These are phyloP conservation scores for Engystomops pustulosus DNA, from an alignment of 2,113 vertebrate genomes.

Conservation along the genomic window DNA sequence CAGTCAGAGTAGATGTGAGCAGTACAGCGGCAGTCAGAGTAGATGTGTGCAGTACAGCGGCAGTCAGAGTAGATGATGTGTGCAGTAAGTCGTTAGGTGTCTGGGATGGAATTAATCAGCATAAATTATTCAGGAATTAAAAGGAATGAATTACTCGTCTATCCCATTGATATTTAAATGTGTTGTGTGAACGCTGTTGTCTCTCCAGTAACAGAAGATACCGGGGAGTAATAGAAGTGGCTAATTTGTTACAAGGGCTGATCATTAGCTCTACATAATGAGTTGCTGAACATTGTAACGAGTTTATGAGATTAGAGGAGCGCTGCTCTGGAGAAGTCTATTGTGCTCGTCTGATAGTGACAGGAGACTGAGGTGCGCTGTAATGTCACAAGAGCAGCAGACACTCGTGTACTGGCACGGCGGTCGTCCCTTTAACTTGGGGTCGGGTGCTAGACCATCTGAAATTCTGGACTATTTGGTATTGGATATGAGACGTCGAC, in stretches of 20 bases:
- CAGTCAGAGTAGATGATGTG: background rate
- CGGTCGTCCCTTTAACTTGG: no score
- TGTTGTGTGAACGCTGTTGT: background rate
- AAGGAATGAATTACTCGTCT: background rate
- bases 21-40: no score
- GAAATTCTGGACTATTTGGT: no score
- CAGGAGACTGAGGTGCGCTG: background rate
- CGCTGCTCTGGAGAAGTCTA: slow-evolving; percentile 5
- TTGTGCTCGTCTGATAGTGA: background rate
- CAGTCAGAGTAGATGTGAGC: background rate
- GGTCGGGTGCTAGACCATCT: no score
- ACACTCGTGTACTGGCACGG: no score
- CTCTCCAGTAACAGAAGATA: background rate
- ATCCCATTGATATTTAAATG: background rate
- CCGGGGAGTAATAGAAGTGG: background rate
- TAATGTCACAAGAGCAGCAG: no score
- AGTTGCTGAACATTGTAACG: background rate
- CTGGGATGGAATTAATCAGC: background rate
- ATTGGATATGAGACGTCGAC: no score
- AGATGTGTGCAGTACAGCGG: no score
- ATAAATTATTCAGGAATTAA: background rate
- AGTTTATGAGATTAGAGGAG: background rate
- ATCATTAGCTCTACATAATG: background rate
- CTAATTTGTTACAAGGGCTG: background rate
- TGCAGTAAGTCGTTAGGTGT: background rate